phyloP scores from a whole-genome alignment of 2,888 invertebrate species.

The Cantharis rustica region DNA sequence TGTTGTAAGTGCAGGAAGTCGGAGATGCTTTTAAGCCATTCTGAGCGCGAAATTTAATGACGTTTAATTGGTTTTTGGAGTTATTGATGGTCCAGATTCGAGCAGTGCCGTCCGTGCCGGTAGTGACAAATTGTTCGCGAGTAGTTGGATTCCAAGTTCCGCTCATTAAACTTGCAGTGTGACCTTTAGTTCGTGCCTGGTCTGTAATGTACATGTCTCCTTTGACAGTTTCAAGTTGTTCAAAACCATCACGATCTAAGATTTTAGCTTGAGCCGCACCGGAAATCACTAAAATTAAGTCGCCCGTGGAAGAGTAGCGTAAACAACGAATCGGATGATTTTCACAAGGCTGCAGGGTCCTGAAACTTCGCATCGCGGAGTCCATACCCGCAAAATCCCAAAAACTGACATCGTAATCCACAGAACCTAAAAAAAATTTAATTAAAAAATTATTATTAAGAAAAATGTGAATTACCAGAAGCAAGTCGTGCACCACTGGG shows the following conservation, averaged over 20 bases:
- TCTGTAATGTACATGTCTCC: conserved; percentile 86
- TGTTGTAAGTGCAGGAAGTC: conserved; percentile 67
- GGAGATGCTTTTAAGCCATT: conserved; percentile 88
- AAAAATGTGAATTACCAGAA: conserved; percentile 43
- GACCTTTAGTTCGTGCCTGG: conserved; percentile 90
- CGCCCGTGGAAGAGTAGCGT: conserved; percentile 93
- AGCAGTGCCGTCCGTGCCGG: conserved; percentile 91
- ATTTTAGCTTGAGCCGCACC: conserved; percentile 94
- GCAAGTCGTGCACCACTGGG: conserved; percentile 86
- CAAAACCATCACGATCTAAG: conserved; percentile 92
- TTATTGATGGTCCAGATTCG: conserved; percentile 84
- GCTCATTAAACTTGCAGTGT: conserved; percentile 86
- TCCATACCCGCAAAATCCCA: conserved; percentile 99
- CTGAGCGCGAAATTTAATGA: conserved; percentile 86
- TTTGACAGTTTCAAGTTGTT: conserved; percentile 89
- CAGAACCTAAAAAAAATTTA: conserved; percentile 69
- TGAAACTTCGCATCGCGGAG: conserved; percentile 85
- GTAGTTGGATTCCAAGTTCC: conserved; percentile 94
- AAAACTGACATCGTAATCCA: conserved; percentile 94
- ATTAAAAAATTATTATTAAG: background rate
- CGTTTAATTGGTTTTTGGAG: conserved; percentile 75
- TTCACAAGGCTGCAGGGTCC: conserved; percentile 93
- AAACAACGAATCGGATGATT: conserved; percentile 90
- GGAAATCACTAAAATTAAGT: conserved; percentile 88
- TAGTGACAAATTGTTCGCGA: conserved; percentile 92